These are phyloP conservation scores for Microctonus aethiopoides DNA, from an alignment of 2,888 invertebrate genomes.

Conservation along the genomic window DNA sequence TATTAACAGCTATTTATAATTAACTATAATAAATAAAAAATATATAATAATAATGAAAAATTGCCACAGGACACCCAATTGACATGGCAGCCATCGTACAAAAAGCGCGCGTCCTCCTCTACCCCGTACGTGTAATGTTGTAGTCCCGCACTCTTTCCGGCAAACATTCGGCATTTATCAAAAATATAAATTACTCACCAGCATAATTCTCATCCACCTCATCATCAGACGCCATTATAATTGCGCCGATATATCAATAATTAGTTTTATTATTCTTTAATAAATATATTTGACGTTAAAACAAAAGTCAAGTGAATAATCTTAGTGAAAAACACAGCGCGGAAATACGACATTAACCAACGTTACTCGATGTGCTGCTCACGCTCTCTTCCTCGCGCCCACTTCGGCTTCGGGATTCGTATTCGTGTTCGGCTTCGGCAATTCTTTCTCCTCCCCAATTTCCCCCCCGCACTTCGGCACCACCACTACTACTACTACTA, in stretches of 20 bases:
- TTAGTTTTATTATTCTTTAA: constrained; percentile 24
- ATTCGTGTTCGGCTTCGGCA: constrained; percentile 27
- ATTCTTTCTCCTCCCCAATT: constrained; percentile 41
- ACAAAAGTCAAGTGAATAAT: constrained; percentile 34
- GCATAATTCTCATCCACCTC: constrained; percentile 88
- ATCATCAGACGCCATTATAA: constrained; percentile 85
- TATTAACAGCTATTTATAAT: background rate
- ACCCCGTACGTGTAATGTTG: constrained; percentile 20
- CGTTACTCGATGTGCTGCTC: constrained; percentile 40
- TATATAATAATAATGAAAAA: constrained; percentile 22
- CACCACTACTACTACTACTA: too few relatives aligned
- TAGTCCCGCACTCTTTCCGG: constrained; percentile 42
- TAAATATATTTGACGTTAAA: constrained; percentile 31
- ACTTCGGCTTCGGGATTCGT: constrained; percentile 33
- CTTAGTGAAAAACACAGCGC: constrained; percentile 45
- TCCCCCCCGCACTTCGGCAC: constrained; percentile 26
- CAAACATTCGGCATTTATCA: constrained; percentile 36
- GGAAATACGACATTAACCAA: constrained; percentile 54
- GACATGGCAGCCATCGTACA: constrained; percentile 63
- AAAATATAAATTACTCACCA: constrained; percentile 73
- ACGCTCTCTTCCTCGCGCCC: constrained; percentile 37
- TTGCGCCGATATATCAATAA: constrained; percentile 25
- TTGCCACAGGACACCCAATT: constrained; percentile 43
- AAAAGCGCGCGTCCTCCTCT: constrained; percentile 62
- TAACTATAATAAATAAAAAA: background rate